Conservation (phyloP, 2,888 invertebrate species). For the Ceriagrion tenellum region DNA sequence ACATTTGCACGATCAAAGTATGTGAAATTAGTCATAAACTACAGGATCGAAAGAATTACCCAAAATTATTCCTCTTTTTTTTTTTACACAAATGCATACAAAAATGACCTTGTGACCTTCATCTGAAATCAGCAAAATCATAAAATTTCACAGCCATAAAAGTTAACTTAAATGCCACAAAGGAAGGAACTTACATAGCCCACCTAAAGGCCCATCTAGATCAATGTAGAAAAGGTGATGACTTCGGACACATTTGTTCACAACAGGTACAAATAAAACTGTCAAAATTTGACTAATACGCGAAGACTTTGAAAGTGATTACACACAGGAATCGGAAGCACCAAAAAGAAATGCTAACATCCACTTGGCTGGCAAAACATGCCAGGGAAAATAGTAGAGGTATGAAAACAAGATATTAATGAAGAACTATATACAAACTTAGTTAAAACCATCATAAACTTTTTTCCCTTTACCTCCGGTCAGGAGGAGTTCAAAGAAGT, state of each 20-base stretch:
- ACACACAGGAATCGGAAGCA: not conserved
- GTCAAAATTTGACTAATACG: not conserved
- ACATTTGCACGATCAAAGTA: not conserved
- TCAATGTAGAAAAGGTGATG: not conserved
- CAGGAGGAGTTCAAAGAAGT: not conserved
- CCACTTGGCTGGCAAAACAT: not conserved
- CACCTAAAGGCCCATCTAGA: not conserved
- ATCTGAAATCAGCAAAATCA: not conserved
- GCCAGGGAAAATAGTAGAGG: not conserved
- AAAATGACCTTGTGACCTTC: not conserved
- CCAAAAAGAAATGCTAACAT: not conserved
- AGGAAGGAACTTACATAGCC: not conserved
- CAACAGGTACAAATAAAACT: not conserved
- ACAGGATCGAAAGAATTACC: not conserved
- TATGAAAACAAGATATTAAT: not conserved
- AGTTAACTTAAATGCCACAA: not conserved
- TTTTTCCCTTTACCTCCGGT: not conserved
- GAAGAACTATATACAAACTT: not conserved
- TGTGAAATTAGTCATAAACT: not conserved
- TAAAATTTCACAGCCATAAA: conserved; percentile 63
- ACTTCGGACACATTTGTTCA: not conserved
- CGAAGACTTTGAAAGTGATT: not conserved
- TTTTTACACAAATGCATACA: not conserved
- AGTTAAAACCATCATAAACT: not conserved
- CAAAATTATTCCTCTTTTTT: not conserved